phyloP scores from a whole-genome alignment of 2,113 vertebrate genomes.

The Calidris pugnax region DNA sequence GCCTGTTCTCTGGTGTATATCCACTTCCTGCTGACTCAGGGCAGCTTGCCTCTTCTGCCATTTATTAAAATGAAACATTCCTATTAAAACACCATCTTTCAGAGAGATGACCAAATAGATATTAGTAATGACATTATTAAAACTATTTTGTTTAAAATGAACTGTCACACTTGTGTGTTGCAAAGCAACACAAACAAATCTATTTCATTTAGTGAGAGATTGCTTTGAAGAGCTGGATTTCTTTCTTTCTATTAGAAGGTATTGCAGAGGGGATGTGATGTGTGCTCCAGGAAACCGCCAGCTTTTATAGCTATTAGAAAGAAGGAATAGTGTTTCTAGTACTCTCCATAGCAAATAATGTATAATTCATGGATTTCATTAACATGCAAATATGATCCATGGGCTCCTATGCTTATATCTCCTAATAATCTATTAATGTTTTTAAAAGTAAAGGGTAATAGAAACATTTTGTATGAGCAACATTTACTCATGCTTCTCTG shows the following conservation, averaged over 20 bases:
- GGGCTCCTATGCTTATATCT: slow-evolving; percentile 74
- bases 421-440: slow-evolving; percentile 78
- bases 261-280: slow-evolving; percentile 56
- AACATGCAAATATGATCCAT: slow-evolving; percentile 78
- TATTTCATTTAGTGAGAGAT: slow-evolving; percentile 65
- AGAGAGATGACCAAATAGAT: slow-evolving; percentile 73
- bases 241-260: slow-evolving; percentile 45
- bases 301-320: slow-evolving; percentile 73
- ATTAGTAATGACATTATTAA: slow-evolving; percentile 76
- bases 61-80: slow-evolving; percentile 80
- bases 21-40: slow-evolving; percentile 84
- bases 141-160: slow-evolving; percentile 73
- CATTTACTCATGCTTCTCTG: slow-evolving; percentile 36
- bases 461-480: slow-evolving; percentile 67
- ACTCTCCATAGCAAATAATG: slow-evolving; percentile 72
- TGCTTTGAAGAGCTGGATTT: slow-evolving; percentile 62
- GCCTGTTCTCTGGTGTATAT: slow-evolving; percentile 82
- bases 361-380: slow-evolving; percentile 80
- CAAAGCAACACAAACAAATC: slow-evolving; percentile 67
- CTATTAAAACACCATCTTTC: slow-evolving; percentile 74
- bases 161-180: slow-evolving; percentile 63
- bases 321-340: slow-evolving; percentile 72
- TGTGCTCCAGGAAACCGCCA: slow-evolving; percentile 67
- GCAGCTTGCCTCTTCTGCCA: slow-evolving; percentile 79
- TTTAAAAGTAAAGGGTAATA: slow-evolving; percentile 74